Percentiles rank a stretch among this genome's conserved stretches.
These are phyloP conservation scores for Parus major DNA, from an alignment of 2,113 vertebrate genomes.

Conservation along the genomic window DNA sequence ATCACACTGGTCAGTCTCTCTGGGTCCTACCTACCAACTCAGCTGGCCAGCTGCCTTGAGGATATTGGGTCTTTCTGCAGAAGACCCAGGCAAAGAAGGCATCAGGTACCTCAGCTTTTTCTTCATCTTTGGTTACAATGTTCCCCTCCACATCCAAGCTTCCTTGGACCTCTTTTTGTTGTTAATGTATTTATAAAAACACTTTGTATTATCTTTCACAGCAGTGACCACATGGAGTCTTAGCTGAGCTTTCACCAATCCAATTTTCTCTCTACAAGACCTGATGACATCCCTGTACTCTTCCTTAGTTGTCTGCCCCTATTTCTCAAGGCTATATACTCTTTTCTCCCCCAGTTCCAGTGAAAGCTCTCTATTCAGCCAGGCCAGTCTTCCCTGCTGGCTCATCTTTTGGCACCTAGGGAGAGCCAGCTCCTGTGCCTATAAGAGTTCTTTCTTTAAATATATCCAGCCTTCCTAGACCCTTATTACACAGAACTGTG, in stretches of 20 bases:
- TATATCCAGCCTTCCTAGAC: neutral
- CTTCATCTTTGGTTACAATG: neutral
- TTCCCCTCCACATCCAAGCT: neutral
- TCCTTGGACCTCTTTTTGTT: neutral
- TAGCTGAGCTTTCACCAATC: neutral
- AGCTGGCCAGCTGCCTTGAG: neutral
- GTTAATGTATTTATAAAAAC: neutral
- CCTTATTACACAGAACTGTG: neutral
- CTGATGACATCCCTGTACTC: neutral
- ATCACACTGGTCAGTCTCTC: neutral
- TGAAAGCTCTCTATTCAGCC: neutral
- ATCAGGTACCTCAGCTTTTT: neutral
- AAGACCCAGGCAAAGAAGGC: neutral
- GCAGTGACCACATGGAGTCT: accelerated
- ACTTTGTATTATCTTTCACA: neutral
- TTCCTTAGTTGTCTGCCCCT: neutral
- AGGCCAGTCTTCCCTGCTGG: neutral
- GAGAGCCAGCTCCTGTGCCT: neutral
- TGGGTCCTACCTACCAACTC: neutral
- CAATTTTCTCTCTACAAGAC: neutral
- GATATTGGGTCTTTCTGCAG: neutral
- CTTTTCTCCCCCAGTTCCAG: neutral
- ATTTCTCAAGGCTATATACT: neutral
- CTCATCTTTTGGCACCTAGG: neutral
- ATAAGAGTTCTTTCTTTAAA: neutral